Evolutionary conservation across 92 coral and sea anemone genomes (phyloP).

Genomic region (Actinostola sp.): DNA sequence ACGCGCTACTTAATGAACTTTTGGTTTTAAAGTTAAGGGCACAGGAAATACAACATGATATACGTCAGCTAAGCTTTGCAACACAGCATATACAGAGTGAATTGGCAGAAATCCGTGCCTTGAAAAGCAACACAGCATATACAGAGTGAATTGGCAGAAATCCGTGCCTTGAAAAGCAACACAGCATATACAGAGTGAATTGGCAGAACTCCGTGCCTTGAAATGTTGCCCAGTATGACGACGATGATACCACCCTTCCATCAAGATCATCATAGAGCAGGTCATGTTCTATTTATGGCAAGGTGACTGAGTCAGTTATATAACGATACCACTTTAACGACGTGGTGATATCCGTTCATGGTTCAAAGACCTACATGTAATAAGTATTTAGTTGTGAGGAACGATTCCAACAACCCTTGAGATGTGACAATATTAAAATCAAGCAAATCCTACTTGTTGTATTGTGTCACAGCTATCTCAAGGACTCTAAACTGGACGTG

Average conservation of each 20-base stretch:
- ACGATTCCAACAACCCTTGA: too few relatives aligned
- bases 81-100: constrained; percentile 5
- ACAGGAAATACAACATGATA: constrained; percentile 9
- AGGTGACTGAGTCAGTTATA: too few relatives aligned
- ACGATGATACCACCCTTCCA: too few relatives aligned
- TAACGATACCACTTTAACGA: too few relatives aligned
- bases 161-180: constrained; percentile 1
- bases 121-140: constrained; percentile 1
- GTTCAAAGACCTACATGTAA: too few relatives aligned
- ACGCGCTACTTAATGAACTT: constrained; percentile 8
- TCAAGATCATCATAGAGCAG: too few relatives aligned
- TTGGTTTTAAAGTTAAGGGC: neutral
- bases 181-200: constrained; percentile 1
- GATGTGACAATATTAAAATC: too few relatives aligned
- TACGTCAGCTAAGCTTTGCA: constrained; percentile 2
- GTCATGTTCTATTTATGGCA: too few relatives aligned
- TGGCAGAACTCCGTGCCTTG: constrained; percentile 11
- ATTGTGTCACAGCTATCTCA: neutral
- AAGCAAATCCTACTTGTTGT: too few relatives aligned
- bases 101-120: constrained; percentile 6
- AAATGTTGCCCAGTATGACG: neutral
- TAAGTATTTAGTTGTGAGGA: too few relatives aligned
- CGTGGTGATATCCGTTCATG: too few relatives aligned
- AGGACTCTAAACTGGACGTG: constrained; percentile 1
- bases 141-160: constrained; percentile 5